Evolutionary conservation across 2,113 vertebrate species (phyloP).

Genomic region (Embiotoca jacksoni): DNA sequence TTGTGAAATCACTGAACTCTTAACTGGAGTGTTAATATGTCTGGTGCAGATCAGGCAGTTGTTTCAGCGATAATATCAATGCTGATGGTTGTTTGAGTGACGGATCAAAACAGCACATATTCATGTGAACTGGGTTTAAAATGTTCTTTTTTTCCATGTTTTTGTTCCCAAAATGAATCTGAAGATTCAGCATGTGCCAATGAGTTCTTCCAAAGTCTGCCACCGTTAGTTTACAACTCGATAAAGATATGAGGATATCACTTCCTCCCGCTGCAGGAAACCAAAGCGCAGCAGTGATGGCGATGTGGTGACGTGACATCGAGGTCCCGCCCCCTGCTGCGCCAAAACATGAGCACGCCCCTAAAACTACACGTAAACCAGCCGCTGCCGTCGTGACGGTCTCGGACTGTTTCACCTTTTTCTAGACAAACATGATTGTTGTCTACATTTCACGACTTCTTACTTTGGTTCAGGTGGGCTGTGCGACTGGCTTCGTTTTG

Average conservation of each 20-base stretch:
- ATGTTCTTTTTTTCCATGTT: background rate
- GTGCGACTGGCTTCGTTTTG: too few species aligned
- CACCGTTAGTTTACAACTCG: background rate
- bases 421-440: too few species aligned
- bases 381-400: too few species aligned
- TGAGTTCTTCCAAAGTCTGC: background rate
- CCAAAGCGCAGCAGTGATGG: background rate
- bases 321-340: background rate
- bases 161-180: background rate
- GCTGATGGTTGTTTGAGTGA: conserved; percentile 2
- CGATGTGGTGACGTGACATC: background rate
- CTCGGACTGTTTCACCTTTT: too few species aligned
- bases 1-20: too few species aligned
- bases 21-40: too few species aligned
- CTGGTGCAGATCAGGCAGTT: too few species aligned
- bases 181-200: conserved; percentile 14
- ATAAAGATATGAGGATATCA: background rate
- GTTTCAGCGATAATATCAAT: background rate
- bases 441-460: too few species aligned
- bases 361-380: too few species aligned
- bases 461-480: too few species aligned
- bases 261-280: background rate
- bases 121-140: background rate
- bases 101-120: background rate
- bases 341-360: background rate